phyloP scores from a whole-genome alignment of 2,113 vertebrate species.

The Sprattus sprattus region DNA sequence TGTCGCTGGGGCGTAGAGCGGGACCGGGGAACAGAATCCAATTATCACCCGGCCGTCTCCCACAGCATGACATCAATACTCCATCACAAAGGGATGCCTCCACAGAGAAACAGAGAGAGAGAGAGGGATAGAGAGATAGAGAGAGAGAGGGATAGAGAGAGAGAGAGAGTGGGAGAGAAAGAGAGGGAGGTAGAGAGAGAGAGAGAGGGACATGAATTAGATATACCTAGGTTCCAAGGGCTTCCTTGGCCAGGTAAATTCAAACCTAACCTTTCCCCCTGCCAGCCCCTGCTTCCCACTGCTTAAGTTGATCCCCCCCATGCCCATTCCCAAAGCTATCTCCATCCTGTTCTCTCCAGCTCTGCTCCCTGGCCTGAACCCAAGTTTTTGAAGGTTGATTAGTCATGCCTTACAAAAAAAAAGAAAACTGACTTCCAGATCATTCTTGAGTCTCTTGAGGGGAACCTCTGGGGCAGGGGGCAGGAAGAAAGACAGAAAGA shows the following conservation, averaged over 20 bases:
- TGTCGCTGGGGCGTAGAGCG: slow-evolving; percentile 47
- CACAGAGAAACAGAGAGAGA: slow-evolving; percentile 36
- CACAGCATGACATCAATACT: slow-evolving; percentile 48
- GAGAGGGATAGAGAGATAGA: background rate
- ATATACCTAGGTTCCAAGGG: background rate
- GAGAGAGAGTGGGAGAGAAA: background rate
- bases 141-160: background rate
- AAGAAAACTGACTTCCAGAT: background rate
- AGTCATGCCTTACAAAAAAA: background rate
- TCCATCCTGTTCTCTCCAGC: background rate
- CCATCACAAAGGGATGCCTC: slow-evolving; percentile 49
- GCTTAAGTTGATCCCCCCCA: background rate
- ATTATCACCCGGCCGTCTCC: slow-evolving; percentile 52
- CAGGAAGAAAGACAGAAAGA: background rate
- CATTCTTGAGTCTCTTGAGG: background rate
- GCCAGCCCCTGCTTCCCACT: background rate
- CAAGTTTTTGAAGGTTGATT: background rate
- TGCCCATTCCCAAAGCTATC: background rate
- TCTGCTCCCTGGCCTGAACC: background rate
- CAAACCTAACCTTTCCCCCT: background rate
- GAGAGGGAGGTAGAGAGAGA: background rate
- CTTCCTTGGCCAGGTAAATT: background rate
- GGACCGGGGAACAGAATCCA: slow-evolving; percentile 50
- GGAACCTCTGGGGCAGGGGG: too few relatives aligned
- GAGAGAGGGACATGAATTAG: background rate